A percentile compares a stretch with the other conserved stretches of the same genome.
Evolutionary conservation across 2,888 invertebrate species (phyloP).

Genomic region (Aphelenchoides bicaudatus): DNA sequence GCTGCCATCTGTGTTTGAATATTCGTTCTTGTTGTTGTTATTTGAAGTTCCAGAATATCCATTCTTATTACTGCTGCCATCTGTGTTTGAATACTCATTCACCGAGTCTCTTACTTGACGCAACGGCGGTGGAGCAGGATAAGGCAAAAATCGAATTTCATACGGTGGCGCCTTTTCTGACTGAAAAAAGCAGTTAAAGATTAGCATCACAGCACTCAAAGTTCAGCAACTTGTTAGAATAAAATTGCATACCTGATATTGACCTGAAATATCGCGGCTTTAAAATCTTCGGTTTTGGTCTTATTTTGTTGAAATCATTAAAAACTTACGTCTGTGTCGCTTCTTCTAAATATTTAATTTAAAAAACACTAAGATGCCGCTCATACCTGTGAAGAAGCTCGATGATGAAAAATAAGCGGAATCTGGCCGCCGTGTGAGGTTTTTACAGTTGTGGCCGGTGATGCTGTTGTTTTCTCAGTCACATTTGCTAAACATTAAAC

Average conservation of each 20-base stretch:
- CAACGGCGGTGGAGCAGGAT: neutral
- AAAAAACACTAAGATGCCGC: neutral
- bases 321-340: slow-evolving; percentile 4
- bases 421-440: neutral
- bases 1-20: too few relatives aligned
- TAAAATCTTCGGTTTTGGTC: too few relatives aligned
- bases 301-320: too few relatives aligned
- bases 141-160: slow-evolving; percentile 9
- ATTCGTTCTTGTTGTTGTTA: neutral
- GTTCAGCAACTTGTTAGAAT: too few relatives aligned
- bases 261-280: too few relatives aligned
- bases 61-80: neutral
- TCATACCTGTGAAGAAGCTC: neutral
- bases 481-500: too few relatives aligned
- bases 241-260: too few relatives aligned
- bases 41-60: neutral
- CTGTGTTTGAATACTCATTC: too few relatives aligned
- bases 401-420: neutral
- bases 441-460: too few relatives aligned
- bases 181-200: slow-evolving; percentile 4
- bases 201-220: too few relatives aligned
- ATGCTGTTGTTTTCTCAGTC: too few relatives aligned
- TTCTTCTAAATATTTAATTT: neutral
- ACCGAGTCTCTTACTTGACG: too few relatives aligned
- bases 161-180: slow-evolving; percentile 9